These are phyloP conservation scores for Amphipyra tragopoginis DNA, from an alignment of 2,888 invertebrate species.

Conservation along the genomic window DNA sequence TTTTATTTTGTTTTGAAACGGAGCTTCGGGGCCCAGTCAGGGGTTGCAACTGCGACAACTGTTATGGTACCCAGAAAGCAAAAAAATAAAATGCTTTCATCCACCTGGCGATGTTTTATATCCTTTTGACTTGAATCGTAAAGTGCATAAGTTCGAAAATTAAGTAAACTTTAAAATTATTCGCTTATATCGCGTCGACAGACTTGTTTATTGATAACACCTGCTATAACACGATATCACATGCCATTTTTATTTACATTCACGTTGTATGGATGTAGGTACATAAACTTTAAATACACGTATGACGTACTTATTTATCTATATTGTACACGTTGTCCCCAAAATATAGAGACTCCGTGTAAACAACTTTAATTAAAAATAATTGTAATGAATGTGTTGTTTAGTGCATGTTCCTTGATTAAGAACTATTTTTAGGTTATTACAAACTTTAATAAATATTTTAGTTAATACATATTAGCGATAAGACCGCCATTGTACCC, in stretches of 20 bases:
- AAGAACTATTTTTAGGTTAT: too few relatives aligned
- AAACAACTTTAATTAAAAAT: too few relatives aligned
- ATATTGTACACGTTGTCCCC: constrained; percentile 3
- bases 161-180: constrained; percentile 16
- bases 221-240: constrained; percentile 41
- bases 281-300: constrained; percentile 13
- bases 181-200: constrained; percentile 21
- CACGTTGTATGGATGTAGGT: constrained; percentile 24
- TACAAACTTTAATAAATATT: too few relatives aligned
- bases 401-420: too few relatives aligned
- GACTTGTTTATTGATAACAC: constrained; percentile 49
- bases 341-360: constrained; percentile 3
- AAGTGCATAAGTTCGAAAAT: constrained; percentile 30
- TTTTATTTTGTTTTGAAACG: constrained; percentile 82
- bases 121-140: constrained; percentile 20
- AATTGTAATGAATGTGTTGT: too few relatives aligned
- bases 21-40: constrained; percentile 67
- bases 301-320: constrained; percentile 25
- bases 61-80: constrained; percentile 33
- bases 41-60: constrained; percentile 65
- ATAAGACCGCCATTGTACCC: too few relatives aligned
- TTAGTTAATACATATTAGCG: too few relatives aligned
- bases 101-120: constrained; percentile 74
- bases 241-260: constrained; percentile 45
- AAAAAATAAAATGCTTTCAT: constrained; percentile 61